Evolutionary conservation across 2,888 invertebrate species (phyloP).

Genomic region (Lamellibrachia satsuma): DNA sequence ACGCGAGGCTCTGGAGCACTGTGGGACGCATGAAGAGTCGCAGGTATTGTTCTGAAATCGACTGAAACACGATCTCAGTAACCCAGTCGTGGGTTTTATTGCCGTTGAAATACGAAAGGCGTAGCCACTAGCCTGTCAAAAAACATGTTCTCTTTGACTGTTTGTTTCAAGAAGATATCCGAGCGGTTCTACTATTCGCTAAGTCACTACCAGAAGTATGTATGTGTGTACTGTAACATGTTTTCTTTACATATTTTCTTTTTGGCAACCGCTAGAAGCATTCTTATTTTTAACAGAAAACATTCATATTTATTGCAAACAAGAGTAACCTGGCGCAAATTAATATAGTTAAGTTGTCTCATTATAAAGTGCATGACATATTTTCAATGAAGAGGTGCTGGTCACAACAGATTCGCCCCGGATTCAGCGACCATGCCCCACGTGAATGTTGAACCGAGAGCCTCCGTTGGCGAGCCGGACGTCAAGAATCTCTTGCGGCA

Average conservation of each 20-base stretch:
- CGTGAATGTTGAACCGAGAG: background rate
- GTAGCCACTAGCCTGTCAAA: too few relatives aligned
- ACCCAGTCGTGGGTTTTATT: background rate
- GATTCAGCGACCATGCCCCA: background rate
- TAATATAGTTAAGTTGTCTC: background rate
- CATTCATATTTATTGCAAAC: too few relatives aligned
- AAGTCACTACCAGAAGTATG: too few relatives aligned
- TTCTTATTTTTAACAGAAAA: too few relatives aligned
- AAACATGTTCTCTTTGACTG: background rate
- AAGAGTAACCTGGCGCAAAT: too few relatives aligned
- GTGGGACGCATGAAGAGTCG: slow-evolving; percentile 26
- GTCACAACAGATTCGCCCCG: background rate
- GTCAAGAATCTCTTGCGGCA: slow-evolving; percentile 33
- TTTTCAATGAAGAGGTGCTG: background rate
- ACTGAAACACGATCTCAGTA: too few relatives aligned
- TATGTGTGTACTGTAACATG: too few relatives aligned
- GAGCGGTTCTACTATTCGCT: background rate
- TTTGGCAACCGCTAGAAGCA: too few relatives aligned
- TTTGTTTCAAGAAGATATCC: background rate
- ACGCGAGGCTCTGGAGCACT: slow-evolving; percentile 32
- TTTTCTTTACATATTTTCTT: too few relatives aligned
- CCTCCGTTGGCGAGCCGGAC: background rate
- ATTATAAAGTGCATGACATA: background rate
- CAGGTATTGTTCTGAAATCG: background rate
- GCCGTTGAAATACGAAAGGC: background rate